These are phyloP conservation scores for Sinonovacula constricta DNA, from an alignment of 1,140 invertebrate species.

Conservation along the genomic window DNA sequence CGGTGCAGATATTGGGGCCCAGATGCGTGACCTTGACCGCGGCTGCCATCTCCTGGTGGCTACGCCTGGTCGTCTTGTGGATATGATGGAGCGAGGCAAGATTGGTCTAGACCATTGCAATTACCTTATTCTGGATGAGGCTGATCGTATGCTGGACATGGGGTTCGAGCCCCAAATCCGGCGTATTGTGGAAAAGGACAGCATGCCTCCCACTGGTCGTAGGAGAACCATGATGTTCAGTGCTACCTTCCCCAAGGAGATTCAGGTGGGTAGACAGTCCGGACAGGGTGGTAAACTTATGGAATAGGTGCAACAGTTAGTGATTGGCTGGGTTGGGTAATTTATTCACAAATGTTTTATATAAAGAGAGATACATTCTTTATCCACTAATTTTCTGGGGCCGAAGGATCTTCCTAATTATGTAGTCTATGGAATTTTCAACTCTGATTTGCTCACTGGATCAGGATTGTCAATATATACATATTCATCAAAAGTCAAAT, in stretches of 20 bases:
- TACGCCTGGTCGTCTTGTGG: slow-evolving; percentile 94
- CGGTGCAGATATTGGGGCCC: slow-evolving; percentile 89
- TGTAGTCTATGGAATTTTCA: too few species aligned
- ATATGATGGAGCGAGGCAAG: slow-evolving; percentile 94
- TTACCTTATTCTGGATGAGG: slow-evolving; percentile 83
- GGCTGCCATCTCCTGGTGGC: slow-evolving; percentile 97
- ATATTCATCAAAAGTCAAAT: too few species aligned
- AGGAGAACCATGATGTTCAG: slow-evolving; percentile 99
- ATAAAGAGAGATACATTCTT: too few species aligned
- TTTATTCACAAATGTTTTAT: too few species aligned
- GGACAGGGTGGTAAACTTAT: too few species aligned
- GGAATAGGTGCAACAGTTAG: too few species aligned
- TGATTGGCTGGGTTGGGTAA: too few species aligned
- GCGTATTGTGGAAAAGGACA: slow-evolving; percentile 94
- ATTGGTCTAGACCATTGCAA: slow-evolving; percentile 95
- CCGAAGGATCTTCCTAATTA: too few species aligned
- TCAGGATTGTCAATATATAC: too few species aligned
- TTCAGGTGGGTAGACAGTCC: slow-evolving; percentile 85
- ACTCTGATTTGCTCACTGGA: too few species aligned
- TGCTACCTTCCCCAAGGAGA: slow-evolving; percentile 99
- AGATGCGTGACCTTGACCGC: slow-evolving; percentile 89
- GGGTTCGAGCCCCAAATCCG: slow-evolving; percentile 99
- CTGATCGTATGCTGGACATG: slow-evolving; percentile 98
- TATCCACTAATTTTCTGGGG: too few species aligned
- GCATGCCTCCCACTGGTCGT: slow-evolving; percentile 95